Evolutionary conservation across 2,888 invertebrate species (phyloP).

Genomic region (Teinopalpus imperialis): DNA sequence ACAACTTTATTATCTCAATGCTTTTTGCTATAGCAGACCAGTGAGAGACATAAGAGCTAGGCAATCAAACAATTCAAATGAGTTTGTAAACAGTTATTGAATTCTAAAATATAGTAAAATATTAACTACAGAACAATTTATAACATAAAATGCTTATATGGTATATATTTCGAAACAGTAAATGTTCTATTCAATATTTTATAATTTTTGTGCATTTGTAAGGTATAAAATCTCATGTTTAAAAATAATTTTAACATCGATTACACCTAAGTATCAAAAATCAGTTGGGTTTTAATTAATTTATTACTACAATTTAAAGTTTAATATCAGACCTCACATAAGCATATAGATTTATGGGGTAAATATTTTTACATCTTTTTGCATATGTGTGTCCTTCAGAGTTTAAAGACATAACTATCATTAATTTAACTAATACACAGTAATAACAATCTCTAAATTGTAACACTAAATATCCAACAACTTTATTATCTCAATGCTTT

Average conservation of each 20-base stretch:
- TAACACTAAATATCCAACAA: conserved; percentile 32
- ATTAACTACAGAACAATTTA: conserved; percentile 23
- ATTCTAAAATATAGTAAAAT: conserved; percentile 23
- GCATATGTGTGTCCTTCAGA: conserved; percentile 13
- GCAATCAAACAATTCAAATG: conserved; percentile 23
- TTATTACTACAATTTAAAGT: conserved; percentile 23
- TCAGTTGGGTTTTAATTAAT: conserved; percentile 8
- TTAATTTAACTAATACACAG: conserved; percentile 22
- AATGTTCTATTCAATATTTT: conserved; percentile 12
- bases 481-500: conserved; percentile 14
- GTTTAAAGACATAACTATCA: conserved; percentile 20
- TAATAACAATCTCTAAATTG: conserved; percentile 33
- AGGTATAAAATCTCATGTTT: conserved; percentile 22
- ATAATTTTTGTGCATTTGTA: conserved; percentile 22
- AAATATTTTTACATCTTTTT: conserved; percentile 27
- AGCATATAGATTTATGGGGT: conserved; percentile 29
- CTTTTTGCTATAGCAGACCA: conserved; percentile 24
- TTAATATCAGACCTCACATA: conserved; percentile 29
- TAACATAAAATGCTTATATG: conserved; percentile 23
- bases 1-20: conserved; percentile 24
- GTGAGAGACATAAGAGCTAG: conserved; percentile 15
- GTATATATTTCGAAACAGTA: conserved; percentile 25
- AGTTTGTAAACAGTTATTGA: conserved; percentile 21
- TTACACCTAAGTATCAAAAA: conserved; percentile 10
- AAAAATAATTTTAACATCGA: conserved; percentile 21